These are phyloP conservation scores for Glyptemys insculpta DNA, from an alignment of 2,797 vertebrate species.

Conservation along the genomic window DNA sequence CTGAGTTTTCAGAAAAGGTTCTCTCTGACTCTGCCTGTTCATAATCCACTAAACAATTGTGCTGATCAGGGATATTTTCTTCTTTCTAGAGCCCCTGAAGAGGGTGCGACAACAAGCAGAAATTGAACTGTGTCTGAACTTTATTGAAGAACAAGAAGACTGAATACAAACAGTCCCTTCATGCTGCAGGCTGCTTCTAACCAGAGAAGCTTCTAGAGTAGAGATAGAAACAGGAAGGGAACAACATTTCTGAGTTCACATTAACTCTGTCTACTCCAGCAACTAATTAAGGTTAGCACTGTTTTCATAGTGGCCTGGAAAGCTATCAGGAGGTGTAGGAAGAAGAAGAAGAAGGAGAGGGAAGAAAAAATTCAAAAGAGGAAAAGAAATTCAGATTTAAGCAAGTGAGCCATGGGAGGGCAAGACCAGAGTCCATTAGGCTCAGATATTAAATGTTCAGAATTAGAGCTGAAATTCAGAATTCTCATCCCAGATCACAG, in stretches of 20 bases:
- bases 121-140: neutral
- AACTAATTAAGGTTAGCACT: neutral
- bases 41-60: neutral
- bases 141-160: neutral
- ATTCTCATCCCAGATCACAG: too few relatives aligned
- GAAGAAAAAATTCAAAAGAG: too few relatives aligned
- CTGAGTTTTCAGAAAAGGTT: neutral
- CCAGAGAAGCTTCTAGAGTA: neutral
- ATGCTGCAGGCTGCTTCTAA: neutral
- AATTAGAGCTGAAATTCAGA: too few relatives aligned
- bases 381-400: too few relatives aligned
- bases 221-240: neutral
- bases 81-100: neutral
- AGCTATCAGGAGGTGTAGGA: too few relatives aligned
- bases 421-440: too few relatives aligned
- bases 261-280: neutral
- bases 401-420: too few relatives aligned
- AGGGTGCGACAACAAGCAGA: neutral
- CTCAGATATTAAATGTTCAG: too few relatives aligned
- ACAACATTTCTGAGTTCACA: neutral
- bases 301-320: neutral
- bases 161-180: neutral
- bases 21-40: neutral
- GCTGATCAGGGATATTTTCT: neutral
- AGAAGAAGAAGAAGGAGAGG: too few relatives aligned